Percentiles rank a stretch among this genome's conserved stretches.
Evolutionary conservation across 53 echinoderm and acorn worm species (phyloP).

Genomic region (Actinopyga echinites): DNA sequence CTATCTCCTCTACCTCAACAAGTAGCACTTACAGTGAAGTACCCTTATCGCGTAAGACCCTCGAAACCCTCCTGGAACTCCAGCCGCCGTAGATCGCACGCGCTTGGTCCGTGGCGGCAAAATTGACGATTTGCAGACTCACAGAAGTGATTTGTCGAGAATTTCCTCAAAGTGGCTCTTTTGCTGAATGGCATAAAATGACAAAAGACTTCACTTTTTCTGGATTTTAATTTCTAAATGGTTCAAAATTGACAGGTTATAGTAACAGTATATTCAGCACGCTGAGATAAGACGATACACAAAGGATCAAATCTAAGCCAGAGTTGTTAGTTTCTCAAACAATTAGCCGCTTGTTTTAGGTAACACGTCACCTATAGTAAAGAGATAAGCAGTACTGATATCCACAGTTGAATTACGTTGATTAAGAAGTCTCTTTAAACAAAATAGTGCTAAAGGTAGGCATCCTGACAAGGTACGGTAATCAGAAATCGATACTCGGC

Average conservation of each 20-base stretch:
- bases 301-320: neutral
- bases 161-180: no score
- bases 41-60: constrained; percentile 16
- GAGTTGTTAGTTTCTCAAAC: constrained; percentile 20
- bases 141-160: no score
- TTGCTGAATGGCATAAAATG: no score
- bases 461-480: neutral
- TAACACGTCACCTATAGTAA: constrained; percentile 9
- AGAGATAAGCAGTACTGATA: neutral
- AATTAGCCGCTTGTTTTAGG: constrained; percentile 8
- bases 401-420: neutral
- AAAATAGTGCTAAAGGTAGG: neutral
- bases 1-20: constrained; percentile 10
- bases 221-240: no score
- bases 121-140: no score
- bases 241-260: no score
- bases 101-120: neutral
- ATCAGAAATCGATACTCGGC: no score
- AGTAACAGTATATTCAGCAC: no score
- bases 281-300: neutral
- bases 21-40: constrained; percentile 44
- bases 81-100: constrained; percentile 2
- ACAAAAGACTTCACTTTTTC: no score
- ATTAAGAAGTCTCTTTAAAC: constrained; percentile 11
- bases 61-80: constrained; percentile 13